Evolutionary conservation across 1,140 invertebrate genomes (phyloP).

Genomic region (Musca vetustissima): DNA sequence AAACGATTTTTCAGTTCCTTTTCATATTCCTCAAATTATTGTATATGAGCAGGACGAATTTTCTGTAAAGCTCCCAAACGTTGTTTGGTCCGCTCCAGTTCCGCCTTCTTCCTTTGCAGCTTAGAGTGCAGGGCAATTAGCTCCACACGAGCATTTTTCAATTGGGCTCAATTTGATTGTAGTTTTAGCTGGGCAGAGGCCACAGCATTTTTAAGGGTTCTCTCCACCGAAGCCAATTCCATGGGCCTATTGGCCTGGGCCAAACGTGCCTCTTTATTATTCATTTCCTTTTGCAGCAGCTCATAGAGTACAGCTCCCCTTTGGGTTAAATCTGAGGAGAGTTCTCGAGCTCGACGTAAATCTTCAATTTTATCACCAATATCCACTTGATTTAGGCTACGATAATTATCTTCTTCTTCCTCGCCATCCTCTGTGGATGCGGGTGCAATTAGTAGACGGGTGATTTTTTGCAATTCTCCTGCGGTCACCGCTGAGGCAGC

Average conservation of each 20-base stretch:
- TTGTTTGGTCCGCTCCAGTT: conserved; percentile 91
- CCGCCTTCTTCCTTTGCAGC: conserved; percentile 86
- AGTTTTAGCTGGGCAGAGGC: conserved; percentile 54
- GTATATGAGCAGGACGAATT: conserved; percentile 95
- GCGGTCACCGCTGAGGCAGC: conserved; percentile 95
- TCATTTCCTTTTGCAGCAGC: conserved; percentile 85
- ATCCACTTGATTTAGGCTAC: conserved; percentile 59
- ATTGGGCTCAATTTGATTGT: conserved; percentile 38
- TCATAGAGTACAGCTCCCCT: conserved; percentile 90
- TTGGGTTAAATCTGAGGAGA: conserved; percentile 88
- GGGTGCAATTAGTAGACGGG: conserved; percentile 68
- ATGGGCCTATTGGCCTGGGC: conserved; percentile 73
- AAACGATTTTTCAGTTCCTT: conserved; percentile 82
- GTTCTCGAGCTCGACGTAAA: conserved; percentile 80
- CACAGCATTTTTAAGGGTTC: conserved; percentile 70
- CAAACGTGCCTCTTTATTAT: conserved; percentile 71
- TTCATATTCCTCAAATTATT: conserved; percentile 93
- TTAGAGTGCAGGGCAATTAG: conserved; percentile 84
- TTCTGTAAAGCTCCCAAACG: conserved; percentile 89
- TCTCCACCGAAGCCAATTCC: conserved; percentile 82
- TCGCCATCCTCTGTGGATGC: conserved; percentile 29
- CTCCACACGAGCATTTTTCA: conserved; percentile 52
- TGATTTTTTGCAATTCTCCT: conserved; percentile 90
- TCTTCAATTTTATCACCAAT: conserved; percentile 71
- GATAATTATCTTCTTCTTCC: conserved; percentile 49